Evolutionary conservation across 2,888 invertebrate genomes (phyloP).

Genomic region (Lycophotia porphyrea): DNA sequence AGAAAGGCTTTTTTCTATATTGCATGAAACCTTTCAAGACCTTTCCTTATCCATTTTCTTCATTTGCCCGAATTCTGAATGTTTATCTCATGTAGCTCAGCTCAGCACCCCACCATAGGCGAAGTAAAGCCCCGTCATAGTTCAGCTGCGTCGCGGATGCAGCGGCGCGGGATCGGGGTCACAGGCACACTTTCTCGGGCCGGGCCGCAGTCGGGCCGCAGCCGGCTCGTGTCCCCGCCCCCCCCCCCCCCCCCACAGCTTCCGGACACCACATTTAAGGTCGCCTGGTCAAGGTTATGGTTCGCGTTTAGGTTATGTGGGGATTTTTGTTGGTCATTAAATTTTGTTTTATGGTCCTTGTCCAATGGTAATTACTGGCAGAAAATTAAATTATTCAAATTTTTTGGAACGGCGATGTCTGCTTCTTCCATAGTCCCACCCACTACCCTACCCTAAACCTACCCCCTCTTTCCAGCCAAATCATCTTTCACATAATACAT

Average conservation of each 20-base stretch:
- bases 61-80: background rate
- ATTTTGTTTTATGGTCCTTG: background rate
- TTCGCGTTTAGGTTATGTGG: conserved; percentile 47
- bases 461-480: background rate
- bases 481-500: background rate
- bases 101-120: conserved; percentile 32
- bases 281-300: conserved; percentile 83
- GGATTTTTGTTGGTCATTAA: conserved; percentile 9
- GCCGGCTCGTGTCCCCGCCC: conserved; percentile 46
- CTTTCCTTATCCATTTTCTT: background rate
- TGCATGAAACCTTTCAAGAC: background rate
- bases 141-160: conserved; percentile 79
- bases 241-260: conserved; percentile 67
- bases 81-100: conserved; percentile 7
- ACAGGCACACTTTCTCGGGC: conserved; percentile 83
- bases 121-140: conserved; percentile 58
- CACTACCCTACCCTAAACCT: too few relatives aligned
- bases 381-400: background rate
- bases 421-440: background rate
- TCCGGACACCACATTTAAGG: conserved; percentile 75
- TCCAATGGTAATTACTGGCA: background rate
- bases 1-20: background rate
- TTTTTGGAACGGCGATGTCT: background rate
- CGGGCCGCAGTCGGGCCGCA: conserved; percentile 43
- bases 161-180: conserved; percentile 75